phyloP scores from a whole-genome alignment of 2,888 invertebrate species.

The Aelia acuminata region DNA sequence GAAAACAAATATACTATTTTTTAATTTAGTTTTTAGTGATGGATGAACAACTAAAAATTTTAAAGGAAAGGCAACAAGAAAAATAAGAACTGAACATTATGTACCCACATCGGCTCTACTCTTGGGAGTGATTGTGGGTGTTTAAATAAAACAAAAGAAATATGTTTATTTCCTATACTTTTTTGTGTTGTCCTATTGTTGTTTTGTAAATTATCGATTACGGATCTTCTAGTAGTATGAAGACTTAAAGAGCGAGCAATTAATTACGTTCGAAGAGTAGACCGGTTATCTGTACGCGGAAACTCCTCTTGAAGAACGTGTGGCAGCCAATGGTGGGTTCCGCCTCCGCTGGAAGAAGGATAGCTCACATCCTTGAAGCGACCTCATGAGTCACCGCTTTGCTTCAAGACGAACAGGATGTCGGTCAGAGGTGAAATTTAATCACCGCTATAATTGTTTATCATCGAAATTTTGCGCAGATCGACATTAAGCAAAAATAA shows the following conservation, averaged over 20 bases:
- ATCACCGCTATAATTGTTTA: neutral
- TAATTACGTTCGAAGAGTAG: neutral
- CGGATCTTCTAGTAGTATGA: too few species aligned
- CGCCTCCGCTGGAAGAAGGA: neutral
- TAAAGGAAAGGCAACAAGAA: too few species aligned
- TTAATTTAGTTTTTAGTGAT: too few species aligned
- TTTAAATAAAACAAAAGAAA: too few species aligned
- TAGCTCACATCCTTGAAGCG: conserved; percentile 35
- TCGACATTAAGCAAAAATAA: neutral
- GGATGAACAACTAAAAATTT: too few species aligned
- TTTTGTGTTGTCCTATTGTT: too few species aligned
- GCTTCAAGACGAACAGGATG: conserved; percentile 19
- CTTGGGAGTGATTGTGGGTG: too few species aligned
- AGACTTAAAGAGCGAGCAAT: neutral
- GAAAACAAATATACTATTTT: too few species aligned
- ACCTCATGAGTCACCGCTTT: conserved; percentile 20
- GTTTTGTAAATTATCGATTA: neutral
- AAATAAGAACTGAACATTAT: too few species aligned
- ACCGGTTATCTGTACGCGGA: neutral
- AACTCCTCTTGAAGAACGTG: neutral
- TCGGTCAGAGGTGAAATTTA: conserved; percentile 37
- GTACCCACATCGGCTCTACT: too few species aligned
- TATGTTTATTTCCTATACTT: too few species aligned
- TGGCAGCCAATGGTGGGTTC: neutral
- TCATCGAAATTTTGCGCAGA: neutral